Evolutionary conservation across 2,888 invertebrate genomes (phyloP).

Genomic region (Nomada fucata): DNA sequence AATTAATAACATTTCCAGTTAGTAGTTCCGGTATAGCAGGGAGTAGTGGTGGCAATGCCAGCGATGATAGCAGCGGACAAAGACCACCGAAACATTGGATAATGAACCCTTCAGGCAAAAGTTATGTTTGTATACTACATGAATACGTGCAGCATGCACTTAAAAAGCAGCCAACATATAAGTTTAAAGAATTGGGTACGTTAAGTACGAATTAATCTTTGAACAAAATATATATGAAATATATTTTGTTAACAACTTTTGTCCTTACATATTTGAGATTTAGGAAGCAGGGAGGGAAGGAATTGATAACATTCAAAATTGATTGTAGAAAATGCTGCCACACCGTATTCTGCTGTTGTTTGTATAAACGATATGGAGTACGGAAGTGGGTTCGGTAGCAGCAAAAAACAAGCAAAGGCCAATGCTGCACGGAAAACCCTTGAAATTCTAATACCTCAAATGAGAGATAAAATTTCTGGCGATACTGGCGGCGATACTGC

Average conservation of each 20-base stretch:
- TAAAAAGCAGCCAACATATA: slow-evolving; percentile 96
- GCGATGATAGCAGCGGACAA: slow-evolving; percentile 79
- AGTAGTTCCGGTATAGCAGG: slow-evolving; percentile 76
- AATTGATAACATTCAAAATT: slow-evolving; percentile 22
- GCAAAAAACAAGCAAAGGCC: slow-evolving; percentile 98
- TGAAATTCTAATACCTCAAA: slow-evolving; percentile 96
- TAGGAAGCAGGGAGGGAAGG: background rate
- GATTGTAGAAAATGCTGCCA: slow-evolving; percentile 92
- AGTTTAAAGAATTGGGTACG: slow-evolving; percentile 94
- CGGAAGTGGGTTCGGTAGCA: slow-evolving; percentile 96
- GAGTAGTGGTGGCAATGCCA: slow-evolving; percentile 78
- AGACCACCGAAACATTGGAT: slow-evolving; percentile 93
- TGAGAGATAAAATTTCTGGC: slow-evolving; percentile 92
- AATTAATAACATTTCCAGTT: slow-evolving; percentile 95
- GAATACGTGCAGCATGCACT: slow-evolving; percentile 98
- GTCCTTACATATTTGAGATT: background rate
- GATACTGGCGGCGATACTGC: slow-evolving; percentile 85
- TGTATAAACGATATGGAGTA: slow-evolving; percentile 96
- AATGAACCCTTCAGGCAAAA: slow-evolving; percentile 98
- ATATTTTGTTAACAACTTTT: too few relatives aligned
- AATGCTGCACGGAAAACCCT: slow-evolving; percentile 96
- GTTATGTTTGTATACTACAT: slow-evolving; percentile 97
- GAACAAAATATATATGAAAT: background rate
- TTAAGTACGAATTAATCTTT: background rate
- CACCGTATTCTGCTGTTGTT: slow-evolving; percentile 97